Evolutionary conservation across 2,113 vertebrate species (phyloP), one percentile per base, ranked within the genome.

Genomic region (Tauraco erythrolophus): DNA sequence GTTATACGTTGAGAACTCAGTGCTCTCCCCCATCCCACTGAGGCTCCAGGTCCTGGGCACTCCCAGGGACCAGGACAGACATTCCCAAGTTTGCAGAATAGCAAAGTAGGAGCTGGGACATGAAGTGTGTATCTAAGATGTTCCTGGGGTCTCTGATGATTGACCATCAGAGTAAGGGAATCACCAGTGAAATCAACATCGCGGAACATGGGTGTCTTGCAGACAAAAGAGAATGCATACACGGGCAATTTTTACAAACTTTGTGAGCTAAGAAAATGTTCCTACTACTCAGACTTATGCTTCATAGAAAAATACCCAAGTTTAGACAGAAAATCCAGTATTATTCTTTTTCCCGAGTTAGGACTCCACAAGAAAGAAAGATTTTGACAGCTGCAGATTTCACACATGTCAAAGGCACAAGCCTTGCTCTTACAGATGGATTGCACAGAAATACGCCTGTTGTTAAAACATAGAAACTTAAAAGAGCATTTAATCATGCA

Each of bases 321-420:
- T 61, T 84, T 80, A 61, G 46, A 78, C 10, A n/a, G 17, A 76
- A 85, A 75, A 88, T 37, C 8, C 15, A n/a, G 14, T 30, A 51
- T 53, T 72, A n/a, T 19, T 72, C 15, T 53, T 87, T 76, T 78
- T 56, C 12, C 15, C 33, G 41, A 39, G 11, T 0, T 69, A 41
- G 10, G 54, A 54, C 28, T 86, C 41, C n/a, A 66, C 46, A 57
- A 62, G 71, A 83, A 96, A 84, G 62, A 82, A 77, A 66, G 53
- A 87, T 87, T 89, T 84, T 87, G 64, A 75, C 80, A 91, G 92
- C 54, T 94, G 83, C 69, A 66, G 58, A 69, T 91, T 95, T 92
- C 71, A 62, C 66, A 62, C 1, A 0, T 92, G 56, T 81, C 76
- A 66, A 77, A 95, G 74, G 16, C 51, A 89, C 28, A 79, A 64